These are phyloP conservation scores for Aurelia sp. DNA, from an alignment of 30 jellyfish, hydroid and myxozoan species.

Conservation along the genomic window DNA sequence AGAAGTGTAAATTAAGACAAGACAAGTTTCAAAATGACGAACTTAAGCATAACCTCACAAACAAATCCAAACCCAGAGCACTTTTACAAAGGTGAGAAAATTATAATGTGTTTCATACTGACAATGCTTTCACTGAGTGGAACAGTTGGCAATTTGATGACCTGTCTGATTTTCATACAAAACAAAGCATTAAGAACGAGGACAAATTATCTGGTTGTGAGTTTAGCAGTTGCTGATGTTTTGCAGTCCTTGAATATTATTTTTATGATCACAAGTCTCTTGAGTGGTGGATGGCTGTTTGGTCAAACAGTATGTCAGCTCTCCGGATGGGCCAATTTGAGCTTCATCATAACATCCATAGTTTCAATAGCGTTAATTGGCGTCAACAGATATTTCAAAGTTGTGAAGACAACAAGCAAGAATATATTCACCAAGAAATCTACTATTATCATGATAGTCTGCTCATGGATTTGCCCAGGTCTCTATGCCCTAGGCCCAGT, in stretches of 20 bases:
- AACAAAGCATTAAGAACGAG: constrained; percentile 35
- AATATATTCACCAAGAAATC: constrained; percentile 2
- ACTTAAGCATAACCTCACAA: neutral
- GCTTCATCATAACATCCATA: constrained; percentile 59
- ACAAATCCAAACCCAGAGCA: neutral
- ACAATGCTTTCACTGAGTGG: constrained; percentile 30
- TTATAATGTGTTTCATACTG: constrained; percentile 11
- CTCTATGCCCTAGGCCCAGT: constrained; percentile 36
- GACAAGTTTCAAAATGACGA: too few relatives aligned
- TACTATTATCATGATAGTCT: neutral
- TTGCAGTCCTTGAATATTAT: constrained; percentile 55
- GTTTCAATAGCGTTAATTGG: constrained; percentile 52
- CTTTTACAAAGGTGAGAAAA: constrained; percentile 21
- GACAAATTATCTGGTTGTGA: constrained; percentile 51
- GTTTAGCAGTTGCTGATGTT: constrained; percentile 66
- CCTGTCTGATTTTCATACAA: constrained; percentile 45
- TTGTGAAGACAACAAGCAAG: constrained; percentile 13
- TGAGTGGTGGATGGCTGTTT: constrained; percentile 59
- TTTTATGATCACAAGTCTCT: constrained; percentile 30
- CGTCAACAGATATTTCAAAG: constrained; percentile 48
- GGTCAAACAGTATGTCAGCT: constrained; percentile 62
- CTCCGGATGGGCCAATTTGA: constrained; percentile 55
- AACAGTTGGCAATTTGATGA: constrained; percentile 48
- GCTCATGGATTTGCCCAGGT: constrained; percentile 42
- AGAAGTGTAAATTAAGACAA: too few relatives aligned